These are phyloP conservation scores for Leptocoma aspasia DNA, from an alignment of 2,113 vertebrate genomes.

Conservation along the genomic window DNA sequence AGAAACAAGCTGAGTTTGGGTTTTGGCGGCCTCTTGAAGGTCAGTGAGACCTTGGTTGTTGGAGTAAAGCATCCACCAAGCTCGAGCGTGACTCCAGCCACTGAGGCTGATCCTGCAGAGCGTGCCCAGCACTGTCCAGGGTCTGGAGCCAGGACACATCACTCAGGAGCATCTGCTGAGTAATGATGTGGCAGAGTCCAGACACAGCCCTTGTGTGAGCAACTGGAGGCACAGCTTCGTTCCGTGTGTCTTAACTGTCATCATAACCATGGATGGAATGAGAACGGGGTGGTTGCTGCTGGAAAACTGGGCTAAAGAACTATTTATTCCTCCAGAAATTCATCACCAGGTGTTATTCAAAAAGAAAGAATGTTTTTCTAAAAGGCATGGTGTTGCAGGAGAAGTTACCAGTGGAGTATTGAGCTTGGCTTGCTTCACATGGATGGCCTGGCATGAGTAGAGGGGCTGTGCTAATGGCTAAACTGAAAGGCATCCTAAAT, in stretches of 20 bases:
- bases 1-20: background rate
- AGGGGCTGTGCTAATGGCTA: background rate
- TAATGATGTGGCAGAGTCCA: background rate
- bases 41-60: background rate
- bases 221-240: background rate
- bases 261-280: background rate
- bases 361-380: background rate
- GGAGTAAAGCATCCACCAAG: background rate
- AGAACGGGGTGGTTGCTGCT: background rate
- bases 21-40: background rate
- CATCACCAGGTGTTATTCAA: background rate
- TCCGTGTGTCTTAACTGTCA: background rate
- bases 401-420: background rate
- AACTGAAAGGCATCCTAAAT: conserved; percentile 14
- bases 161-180: background rate
- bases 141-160: background rate
- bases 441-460: background rate
- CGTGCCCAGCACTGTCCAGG: background rate
- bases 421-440: background rate
- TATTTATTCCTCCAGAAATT: background rate
- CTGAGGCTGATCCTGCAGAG: background rate
- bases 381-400: background rate
- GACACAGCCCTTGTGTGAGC: background rate
- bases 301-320: background rate
- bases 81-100: background rate